Base-by-base conservation (phyloP, 2,888 invertebrate genomes). In the Zeuzera pyrina region DNA sequence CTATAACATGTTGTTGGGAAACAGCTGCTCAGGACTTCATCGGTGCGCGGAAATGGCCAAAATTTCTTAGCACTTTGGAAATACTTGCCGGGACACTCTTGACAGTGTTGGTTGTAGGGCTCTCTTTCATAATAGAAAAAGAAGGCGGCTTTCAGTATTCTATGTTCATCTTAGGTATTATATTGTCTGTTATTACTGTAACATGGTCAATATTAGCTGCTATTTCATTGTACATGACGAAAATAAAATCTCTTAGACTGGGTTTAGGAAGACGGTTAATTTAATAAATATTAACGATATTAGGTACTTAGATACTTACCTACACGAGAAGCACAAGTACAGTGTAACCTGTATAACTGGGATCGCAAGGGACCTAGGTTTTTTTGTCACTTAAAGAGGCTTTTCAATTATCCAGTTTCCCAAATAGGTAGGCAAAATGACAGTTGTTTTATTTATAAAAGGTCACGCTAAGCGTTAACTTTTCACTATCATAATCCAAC, bases 31-130 rank as follows among this genome's bases (percentile, higher is more conserved):
- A 78, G 52, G 76, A 77, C 28, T 85, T 79, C 37, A 67, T 85
- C 1, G 85, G 85, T 1, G 65, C 68, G 8, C 61, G 81, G 23
- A 81, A 77, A 43, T 85, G 84, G 84, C 68, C 77, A 0, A 74
- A 77, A 46, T 42, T 85, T 3, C 74, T 83, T 34, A 84, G 85
- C 36, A 52, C 84, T 2, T 42, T 85, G 27, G 84, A 85, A 60
- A 79, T 76, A 4, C 39, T 77, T 3, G 74, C 84, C 2, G 78
- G 68, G 10, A 39, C 52, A 16, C 43, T 76, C 26, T 51, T 85
- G 31, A 56, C 66, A 24, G 33, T 55, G 23, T 72, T 83, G 41
- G 56, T 65, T 7, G 34, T 58, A 3, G 69, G 68, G 19, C 47
- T 78, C 25, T 62, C 63, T 11, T 66, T 69, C 31, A 39, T 66